phyloP scores from a whole-genome alignment of 2,888 invertebrate species.

The Halictus ligatus region DNA sequence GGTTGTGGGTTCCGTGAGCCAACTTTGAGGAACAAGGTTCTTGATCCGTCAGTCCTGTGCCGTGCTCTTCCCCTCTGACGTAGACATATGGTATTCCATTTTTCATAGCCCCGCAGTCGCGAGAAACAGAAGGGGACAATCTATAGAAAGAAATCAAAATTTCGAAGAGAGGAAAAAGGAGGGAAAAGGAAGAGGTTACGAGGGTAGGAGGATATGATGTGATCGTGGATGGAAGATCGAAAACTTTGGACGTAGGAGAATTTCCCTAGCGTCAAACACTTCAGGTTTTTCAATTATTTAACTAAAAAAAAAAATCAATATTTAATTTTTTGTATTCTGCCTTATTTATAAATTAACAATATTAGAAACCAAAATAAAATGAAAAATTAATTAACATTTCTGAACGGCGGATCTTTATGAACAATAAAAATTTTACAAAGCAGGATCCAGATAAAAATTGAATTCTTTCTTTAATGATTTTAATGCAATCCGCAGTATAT shows the following conservation, averaged over 20 bases:
- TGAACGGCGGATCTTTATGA: no score
- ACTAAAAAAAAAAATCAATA: no score
- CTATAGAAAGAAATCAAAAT: constrained; percentile 35
- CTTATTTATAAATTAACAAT: no score
- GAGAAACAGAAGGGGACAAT: constrained; percentile 41
- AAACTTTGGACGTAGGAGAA: constrained; percentile 14
- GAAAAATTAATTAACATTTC: no score
- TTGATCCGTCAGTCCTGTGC: constrained; percentile 55
- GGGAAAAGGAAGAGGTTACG: background rate
- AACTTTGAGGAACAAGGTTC: constrained; percentile 50
- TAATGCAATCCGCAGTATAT: no score
- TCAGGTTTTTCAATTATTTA: background rate
- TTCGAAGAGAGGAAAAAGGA: constrained; percentile 15
- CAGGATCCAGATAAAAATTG: no score
- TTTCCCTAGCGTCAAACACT: background rate
- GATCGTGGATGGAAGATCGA: constrained; percentile 16
- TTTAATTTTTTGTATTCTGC: no score
- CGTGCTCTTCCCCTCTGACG: constrained; percentile 71
- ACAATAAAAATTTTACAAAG: no score
- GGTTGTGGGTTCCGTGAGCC: background rate
- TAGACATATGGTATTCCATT: constrained; percentile 78
- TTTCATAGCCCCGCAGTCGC: constrained; percentile 69
- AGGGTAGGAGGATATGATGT: background rate
- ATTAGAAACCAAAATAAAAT: no score
- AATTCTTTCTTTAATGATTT: no score